Conservation (phyloP, 2,113 vertebrate species). For the Apteryx mantelli region DNA sequence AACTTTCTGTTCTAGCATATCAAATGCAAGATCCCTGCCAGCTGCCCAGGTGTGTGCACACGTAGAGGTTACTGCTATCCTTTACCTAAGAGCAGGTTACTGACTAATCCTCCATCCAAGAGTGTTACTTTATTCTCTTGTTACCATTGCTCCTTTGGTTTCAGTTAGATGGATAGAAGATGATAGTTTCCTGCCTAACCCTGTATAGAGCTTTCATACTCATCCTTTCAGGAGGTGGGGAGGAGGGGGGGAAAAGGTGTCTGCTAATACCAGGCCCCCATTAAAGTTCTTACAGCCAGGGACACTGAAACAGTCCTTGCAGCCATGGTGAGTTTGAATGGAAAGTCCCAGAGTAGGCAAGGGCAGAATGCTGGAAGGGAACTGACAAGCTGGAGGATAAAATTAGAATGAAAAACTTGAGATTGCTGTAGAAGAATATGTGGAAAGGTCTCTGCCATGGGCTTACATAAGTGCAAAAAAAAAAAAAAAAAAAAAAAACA, state of each 20-base stretch:
- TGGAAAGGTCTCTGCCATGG: not conserved
- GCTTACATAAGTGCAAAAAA: not conserved
- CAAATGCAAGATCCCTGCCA: not conserved
- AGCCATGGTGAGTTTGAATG: not conserved
- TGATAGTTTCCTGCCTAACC: not conserved
- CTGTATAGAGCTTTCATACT: not conserved
- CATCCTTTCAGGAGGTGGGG: not conserved
- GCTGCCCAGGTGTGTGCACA: not conserved
- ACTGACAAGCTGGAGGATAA: not conserved
- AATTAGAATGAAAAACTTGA: not conserved
- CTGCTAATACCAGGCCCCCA: not conserved
- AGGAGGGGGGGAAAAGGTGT: not conserved
- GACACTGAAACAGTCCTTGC: not conserved
- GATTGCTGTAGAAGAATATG: not conserved
- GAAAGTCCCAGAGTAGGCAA: not conserved
- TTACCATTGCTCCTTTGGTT: not conserved
- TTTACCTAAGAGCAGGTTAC: not conserved
- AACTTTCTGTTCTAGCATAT: not conserved
- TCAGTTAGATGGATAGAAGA: not conserved
- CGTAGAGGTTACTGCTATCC: not conserved
- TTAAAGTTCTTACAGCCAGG: not conserved
- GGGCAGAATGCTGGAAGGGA: not conserved
- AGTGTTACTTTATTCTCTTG: not conserved
- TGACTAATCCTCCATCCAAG: rapidly evolving
- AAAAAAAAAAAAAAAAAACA: not conserved